Evolutionary conservation across 2,113 vertebrate genomes (phyloP), one percentile per base, ranked within the genome.

Genomic region (Osmerus mordax): DNA sequence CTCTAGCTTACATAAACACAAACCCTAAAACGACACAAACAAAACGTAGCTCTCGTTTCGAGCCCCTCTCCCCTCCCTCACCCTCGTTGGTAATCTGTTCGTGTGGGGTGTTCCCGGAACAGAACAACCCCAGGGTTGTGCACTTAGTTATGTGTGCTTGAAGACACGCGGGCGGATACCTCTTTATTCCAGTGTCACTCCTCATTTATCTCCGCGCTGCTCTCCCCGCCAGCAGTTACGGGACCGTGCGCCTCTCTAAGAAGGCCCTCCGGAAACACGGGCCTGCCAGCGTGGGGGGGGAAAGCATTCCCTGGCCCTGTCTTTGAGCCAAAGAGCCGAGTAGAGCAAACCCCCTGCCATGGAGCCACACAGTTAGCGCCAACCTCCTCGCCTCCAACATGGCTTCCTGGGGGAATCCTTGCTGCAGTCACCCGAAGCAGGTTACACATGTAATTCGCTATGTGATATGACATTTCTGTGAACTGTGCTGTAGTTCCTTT

Each of bases 101-200:
- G 61, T 70, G 80, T 79, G 73, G 75, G 67, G 69, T 65, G 67
- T 74, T 82, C 81, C 60, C 21, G 75, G 74, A 83, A 79, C 74
- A 69, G 78, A 71, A 84, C 76, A 74, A 89, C 88, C 83, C 76
- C 79, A 5, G 80, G 86, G 74, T 74, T 59, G 70, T 85, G 84
- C 56, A 78, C 86, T 89, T 79, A 78, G 84, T 73, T 85, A 72
- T 84, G 86, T 84, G 87, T 76, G 83, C 83, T 83, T 21, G 25
- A 87, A 73, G 82, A 87, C 79, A 79, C 81, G 84, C 80, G 70
- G 78, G 73, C 70, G 55, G 82, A 74, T 66, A 52, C 83, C 88
- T 81, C 87, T 85, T 84, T 79, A 83, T 88, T 79, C 80, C 79
- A 75, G 79, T 90, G 90, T 89, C 90, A 89, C 83, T 90, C 81